Base-by-base conservation (phyloP, 2,888 invertebrate species). In the Tricholauxania praeusta region DNA sequence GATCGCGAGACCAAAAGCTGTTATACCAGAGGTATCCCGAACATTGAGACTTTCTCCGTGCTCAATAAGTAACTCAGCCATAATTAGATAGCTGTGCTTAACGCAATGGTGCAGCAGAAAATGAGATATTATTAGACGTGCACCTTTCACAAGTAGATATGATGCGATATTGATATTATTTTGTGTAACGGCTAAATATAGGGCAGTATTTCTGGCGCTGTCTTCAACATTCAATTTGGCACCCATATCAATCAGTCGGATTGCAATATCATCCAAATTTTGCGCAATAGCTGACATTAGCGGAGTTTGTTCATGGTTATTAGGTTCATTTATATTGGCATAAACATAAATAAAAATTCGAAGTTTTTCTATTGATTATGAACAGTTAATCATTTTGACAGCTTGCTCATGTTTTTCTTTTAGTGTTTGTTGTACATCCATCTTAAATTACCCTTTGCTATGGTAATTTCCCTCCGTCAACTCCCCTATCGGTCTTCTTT, bases 1-100 rank as follows among this genome's bases (percentile, higher is more conserved):
- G 22, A 94, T 92, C 12, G 93, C 93, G 83, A 92, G 90, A 85
- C 92, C 91, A 55, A 94, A 87, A 7, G 93, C 92, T 0, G 94
- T 93, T 75, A 91, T 91, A 2, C 93, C 92, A 88, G 83, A 78
- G 39, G 78, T 76, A 73, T 84, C 81, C 1, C 83, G 79, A 2
- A 85, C 80, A 68, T 81, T 82, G 14, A 85, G 77, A 74, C 82
- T 84, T 39, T 86, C 86, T 10, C 83, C 86, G 22, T 84, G 76
- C 14, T 80, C 76, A 2, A 87, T 68, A 10, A 87, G 75, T 39
- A 87, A 70, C 65, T 82, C 80, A 6, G 85, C 82, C 82, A 87
- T 83, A 4, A 80, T 81, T 75, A 87, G 88, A 85, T 92, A 91
- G 79, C 91, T 88, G 79, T 91, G 90, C 74, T 90, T 87, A 12